Evolutionary conservation across 2,888 invertebrate species (phyloP), one percentile per base, ranked within the genome.

Genomic region (Bursaphelenchus okinawaensis): DNA sequence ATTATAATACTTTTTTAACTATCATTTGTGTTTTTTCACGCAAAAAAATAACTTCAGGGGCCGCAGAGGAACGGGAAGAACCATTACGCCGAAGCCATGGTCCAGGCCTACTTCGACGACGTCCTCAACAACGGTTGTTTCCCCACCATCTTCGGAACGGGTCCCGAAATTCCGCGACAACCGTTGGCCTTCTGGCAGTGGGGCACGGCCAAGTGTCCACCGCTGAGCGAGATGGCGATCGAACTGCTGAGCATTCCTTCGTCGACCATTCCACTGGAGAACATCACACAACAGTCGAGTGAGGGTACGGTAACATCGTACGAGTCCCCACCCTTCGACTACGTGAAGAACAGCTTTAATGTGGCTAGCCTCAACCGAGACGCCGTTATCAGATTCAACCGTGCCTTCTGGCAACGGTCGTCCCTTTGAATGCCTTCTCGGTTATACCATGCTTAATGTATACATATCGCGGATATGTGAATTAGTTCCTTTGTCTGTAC

Each of bases 191-290:
- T 57, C 60, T 72, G 71, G 71, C 63, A 69, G 20, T 55, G 63
- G 27, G 50, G 57, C 22, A 24, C 64, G 16, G 28, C 52, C n/a
- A 73, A 73, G 20, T 73, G 54, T 29, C 51, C 68, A 3, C 74
- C 72, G 22, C 61, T 78, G 27, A 65, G 77, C 22, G 77, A 79
- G 27, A 62, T 75, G 28, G 78, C 78, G 59, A 63, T 67, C 50
- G 75, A 76, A 55, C 70, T 79, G 16, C 67, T 79, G 19, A 71
- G 71, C 31, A 71, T 75, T 31, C 78, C 78, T 1, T 70, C 76
- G 8, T 72, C 68, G 23, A 73, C 76, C 19, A 66, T 75, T 19
- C 62, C 74, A 0, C 63, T 68, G 22, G 71, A 72, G 26, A 57
- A 67, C 19, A 70, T 72, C 1, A 24, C 12, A 65, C 29, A 26